Base-by-base conservation (phyloP, 2,113 vertebrate genomes). In the Vimba vimba region DNA sequence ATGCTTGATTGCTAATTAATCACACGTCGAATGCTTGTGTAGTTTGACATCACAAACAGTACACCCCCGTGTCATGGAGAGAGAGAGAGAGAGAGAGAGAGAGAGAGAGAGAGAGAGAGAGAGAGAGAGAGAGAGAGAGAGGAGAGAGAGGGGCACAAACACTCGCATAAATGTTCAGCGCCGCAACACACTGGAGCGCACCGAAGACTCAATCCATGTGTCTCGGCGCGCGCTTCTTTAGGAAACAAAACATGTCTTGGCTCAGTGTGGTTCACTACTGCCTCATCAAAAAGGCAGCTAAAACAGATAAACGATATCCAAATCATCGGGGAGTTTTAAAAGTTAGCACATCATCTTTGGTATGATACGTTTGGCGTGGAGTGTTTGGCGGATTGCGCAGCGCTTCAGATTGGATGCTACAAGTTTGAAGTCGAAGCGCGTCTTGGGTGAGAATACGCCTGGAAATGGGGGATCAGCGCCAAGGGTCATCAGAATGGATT, bases 401-500 rank as follows among this genome's bases (percentile, higher is more conserved):
- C 15, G 39, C 60, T 81, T 81, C 8, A 81, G 36, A 33, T 57
- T 57, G 81, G 47, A 25, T 21, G 19, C 27, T 50, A 69, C 66
- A 83, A 83, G 66, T 71, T 83, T 71, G 21, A 36, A 73, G 19
- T 84, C 57, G 57, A 62, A 66, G 57, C 68, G 52, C 27, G 33
- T 11, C 47, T 50, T 66, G 60, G 78, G 85, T 43, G 64, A 69
- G 45, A 77, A 30, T 79, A 57, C 80, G 33, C 15, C 8, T 83
- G 13, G 47, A 81, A 25, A 89, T 89, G 88, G 84, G 55, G 85
- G 47, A 71, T 13, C 73, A 27, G 15, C 43, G 17, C 39, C 79
- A 60, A 62, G 45, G 79, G 27, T 69, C 85, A 71, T 15, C 86
- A 92, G 80, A 82, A 95, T 95, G 95, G 94, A 95, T 93, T 77